Percentiles rank a stretch among this genome's conserved stretches.
Evolutionary conservation across 2,797 vertebrate genomes (phyloP).

Genomic region (Clarias pachynema): DNA sequence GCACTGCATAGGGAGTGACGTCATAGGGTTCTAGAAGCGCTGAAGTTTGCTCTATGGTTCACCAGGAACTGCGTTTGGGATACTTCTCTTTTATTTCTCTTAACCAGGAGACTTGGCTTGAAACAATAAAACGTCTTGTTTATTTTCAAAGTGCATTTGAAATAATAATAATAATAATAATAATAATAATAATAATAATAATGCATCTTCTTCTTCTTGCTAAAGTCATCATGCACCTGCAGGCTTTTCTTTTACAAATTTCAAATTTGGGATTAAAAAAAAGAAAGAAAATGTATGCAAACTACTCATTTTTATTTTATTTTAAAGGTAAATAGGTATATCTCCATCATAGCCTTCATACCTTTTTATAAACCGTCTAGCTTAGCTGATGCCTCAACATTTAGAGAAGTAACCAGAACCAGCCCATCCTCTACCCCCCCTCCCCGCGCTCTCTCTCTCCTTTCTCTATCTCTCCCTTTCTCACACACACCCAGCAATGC

Average conservation of each 20-base stretch:
- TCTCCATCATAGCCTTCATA: neutral
- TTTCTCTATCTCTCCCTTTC: neutral
- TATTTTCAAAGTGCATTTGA: neutral
- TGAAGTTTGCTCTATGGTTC: neutral
- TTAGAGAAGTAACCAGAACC: constrained; percentile 31
- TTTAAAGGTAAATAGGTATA: neutral
- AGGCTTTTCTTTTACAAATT: neutral
- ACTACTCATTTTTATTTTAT: too few species aligned
- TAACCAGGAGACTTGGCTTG: neutral
- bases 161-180: neutral
- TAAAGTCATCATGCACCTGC: neutral
- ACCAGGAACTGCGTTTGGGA: neutral
- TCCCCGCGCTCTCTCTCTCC: neutral
- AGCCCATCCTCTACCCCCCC: constrained; percentile 6
- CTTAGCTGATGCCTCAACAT: neutral
- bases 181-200: too few species aligned
- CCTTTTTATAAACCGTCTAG: neutral
- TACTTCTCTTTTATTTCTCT: neutral
- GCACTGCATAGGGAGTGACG: neutral
- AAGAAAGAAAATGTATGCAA: neutral
- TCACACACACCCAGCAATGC: constrained; percentile 27
- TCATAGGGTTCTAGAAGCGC: neutral
- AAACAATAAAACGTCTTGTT: neutral
- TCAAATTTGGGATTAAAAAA: neutral
- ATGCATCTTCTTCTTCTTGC: too few species aligned